Conservation (phyloP, 2,797 vertebrate genomes). For the Pseudotriccus pelzelni region DNA sequence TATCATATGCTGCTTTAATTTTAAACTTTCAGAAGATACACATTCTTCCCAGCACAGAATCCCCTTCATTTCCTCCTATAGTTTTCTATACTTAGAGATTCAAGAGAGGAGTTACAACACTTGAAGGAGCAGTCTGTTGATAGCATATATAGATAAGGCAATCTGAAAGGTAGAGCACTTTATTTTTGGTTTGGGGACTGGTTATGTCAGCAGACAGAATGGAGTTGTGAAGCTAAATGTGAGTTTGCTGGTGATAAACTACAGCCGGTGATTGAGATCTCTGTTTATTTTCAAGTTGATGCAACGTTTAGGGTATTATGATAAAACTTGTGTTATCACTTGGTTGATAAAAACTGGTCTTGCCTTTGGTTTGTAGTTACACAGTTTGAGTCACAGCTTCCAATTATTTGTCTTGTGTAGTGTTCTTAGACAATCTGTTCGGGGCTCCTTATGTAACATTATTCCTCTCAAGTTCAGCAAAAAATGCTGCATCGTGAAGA, state of each 20-base stretch:
- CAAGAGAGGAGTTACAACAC: not conserved
- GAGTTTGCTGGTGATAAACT: not conserved
- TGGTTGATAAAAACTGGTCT: slow-evolving; percentile 6
- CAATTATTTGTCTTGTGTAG: slow-evolving; percentile 21
- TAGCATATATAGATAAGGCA: not conserved
- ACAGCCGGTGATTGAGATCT: not conserved
- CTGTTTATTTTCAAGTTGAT: not conserved
- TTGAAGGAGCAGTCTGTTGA: not conserved
- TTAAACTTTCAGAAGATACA: not conserved
- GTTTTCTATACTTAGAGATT: not conserved
- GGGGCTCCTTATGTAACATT: slow-evolving; percentile 43
- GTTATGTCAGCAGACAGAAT: not conserved
- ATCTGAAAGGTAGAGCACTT: not conserved
- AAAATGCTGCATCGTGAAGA: slow-evolving; percentile 47
- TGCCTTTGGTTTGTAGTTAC: slow-evolving; percentile 18
- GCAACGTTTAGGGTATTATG: not conserved
- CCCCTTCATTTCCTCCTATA: not conserved
- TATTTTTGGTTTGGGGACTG: not conserved
- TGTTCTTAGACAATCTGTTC: slow-evolving; percentile 43
- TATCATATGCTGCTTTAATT: not conserved
- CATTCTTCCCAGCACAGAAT: not conserved
- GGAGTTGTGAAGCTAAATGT: not conserved
- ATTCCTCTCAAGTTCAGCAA: slow-evolving; percentile 49
- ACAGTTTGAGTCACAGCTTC: slow-evolving; percentile 51
- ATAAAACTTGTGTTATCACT: not conserved